Base-by-base conservation (phyloP, 2,888 invertebrate genomes). In the Epinotia brunnichana region DNA sequence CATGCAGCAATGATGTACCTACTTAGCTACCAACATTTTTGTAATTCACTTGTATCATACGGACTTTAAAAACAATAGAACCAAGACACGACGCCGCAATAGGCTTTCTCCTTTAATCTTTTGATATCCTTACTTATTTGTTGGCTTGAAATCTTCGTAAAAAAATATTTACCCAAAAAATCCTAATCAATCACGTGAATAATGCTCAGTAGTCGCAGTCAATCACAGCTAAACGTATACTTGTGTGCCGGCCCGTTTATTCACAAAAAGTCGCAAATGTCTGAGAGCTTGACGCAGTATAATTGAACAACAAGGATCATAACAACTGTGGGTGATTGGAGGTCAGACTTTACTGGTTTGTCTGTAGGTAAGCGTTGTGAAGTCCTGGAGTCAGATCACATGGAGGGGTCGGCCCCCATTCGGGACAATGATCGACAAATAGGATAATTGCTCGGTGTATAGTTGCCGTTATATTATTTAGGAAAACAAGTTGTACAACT, bases 331-430 rank as follows among this genome's bases (percentile, higher is more conserved):
- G 7, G n/a, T 5, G 48, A n/a, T 3, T 3, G n/a, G 48, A 48
- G 48, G 2, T 48, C 48, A 48, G 48, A 44, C 1, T n/a, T n/a
- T 15, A n/a, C n/a, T 48, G 48, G 48, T 48, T 13, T 4, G 48
- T 7, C 35, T 48, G 48, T 48, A 48, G 3, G 48, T 48, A 48
- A 48, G n/a, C 48, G 1, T n/a, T 4, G 48, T 48, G n/a, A 48
- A 48, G 48, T 48, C 13, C 57, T 70, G 48, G 53, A 54, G 54
- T n/a, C 35, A 53, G n/a, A 19, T 70, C 44, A 60, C 60, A 60
- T 60, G 53, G 70, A 72, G 73, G 67, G 69, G 68, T 39, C 68
- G 73, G 63, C 62, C 73, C 72, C 73, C 73, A 69, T 19, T n/a
- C 59, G 24, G 64, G 59, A 53, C 73, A 73, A 60, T 73, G 63